These are phyloP conservation scores for Ictalurus furcatus DNA, from an alignment of 2,113 vertebrate species.

Conservation along the genomic window DNA sequence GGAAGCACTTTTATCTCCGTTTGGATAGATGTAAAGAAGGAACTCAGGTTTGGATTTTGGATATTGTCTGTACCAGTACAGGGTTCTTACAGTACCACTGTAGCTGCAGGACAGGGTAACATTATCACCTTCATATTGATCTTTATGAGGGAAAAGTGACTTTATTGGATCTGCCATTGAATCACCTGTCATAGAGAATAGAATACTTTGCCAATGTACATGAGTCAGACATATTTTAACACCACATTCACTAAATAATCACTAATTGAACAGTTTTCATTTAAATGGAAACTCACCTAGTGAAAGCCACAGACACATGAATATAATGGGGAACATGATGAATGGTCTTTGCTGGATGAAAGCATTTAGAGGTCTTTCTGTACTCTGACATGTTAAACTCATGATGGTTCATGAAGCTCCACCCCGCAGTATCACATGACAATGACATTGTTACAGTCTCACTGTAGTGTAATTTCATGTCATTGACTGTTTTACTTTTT, in stretches of 20 bases:
- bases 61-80: background rate
- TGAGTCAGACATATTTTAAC: too few species aligned
- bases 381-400: background rate
- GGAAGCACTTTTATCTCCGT: too few species aligned
- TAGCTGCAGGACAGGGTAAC: conserved; percentile 38
- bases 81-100: background rate
- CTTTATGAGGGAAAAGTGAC: background rate
- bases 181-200: background rate
- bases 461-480: background rate
- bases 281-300: background rate
- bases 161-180: background rate
- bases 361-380: background rate
- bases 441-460: background rate
- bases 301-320: background rate
- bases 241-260: background rate
- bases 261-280: background rate
- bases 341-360: background rate
- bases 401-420: background rate
- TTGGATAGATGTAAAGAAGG: background rate
- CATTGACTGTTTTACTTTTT: background rate
- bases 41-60: conserved; percentile 22
- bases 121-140: background rate
- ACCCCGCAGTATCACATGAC: background rate
- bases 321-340: background rate
- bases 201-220: too few species aligned